Conservation (phyloP, 2,113 vertebrate genomes). For the Etia nguti region DNA sequence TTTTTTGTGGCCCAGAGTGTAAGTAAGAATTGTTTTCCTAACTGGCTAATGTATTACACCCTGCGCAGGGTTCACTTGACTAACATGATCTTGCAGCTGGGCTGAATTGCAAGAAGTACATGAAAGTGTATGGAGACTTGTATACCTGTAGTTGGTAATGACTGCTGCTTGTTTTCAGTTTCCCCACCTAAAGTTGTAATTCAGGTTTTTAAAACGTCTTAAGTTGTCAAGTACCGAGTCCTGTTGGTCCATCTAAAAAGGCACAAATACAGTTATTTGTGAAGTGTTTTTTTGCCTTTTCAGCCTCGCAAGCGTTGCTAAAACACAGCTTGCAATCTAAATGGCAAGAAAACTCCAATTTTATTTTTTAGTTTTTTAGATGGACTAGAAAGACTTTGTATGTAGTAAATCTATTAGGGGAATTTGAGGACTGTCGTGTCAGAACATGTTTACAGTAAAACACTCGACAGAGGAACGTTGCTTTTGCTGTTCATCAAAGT, state of each 20-base stretch:
- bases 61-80: conserved; percentile 2
- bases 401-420: background rate
- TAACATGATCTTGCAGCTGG: conserved; percentile 23
- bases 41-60: conserved; percentile 4
- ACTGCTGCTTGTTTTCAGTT: conserved; percentile 35
- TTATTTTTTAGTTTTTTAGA: background rate
- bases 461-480: conserved; percentile 29
- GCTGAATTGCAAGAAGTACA: conserved; percentile 15
- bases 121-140: conserved; percentile 37
- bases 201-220: conserved; percentile 21
- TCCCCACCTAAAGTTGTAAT: conserved; percentile 1
- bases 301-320: background rate
- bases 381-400: conserved; percentile 12
- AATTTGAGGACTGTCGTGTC: conserved; percentile 17
- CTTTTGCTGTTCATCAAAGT: conserved; percentile 60
- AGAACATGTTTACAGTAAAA: conserved; percentile 60
- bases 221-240: conserved; percentile 4
- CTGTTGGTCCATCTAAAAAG: conserved; percentile 17
- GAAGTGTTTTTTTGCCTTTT: background rate
- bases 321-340: background rate
- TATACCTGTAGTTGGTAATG: conserved; percentile 29
- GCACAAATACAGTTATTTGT: background rate
- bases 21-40: background rate
- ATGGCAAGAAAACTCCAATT: background rate
- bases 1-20: background rate